phyloP scores from a whole-genome alignment of 2,113 vertebrate genomes.

The Heterotilapia buettikoferi region DNA sequence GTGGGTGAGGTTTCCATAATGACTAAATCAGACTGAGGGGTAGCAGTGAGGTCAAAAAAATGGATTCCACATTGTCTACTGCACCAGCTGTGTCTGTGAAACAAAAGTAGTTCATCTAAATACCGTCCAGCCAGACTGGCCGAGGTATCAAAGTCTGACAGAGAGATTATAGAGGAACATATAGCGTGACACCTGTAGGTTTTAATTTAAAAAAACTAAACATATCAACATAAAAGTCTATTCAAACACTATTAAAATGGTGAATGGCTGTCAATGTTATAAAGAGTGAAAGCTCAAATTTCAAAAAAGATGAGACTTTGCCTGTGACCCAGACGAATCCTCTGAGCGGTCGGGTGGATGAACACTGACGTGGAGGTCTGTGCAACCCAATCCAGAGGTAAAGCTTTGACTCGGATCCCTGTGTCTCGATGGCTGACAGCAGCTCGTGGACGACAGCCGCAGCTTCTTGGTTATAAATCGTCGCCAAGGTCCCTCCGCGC shows the following conservation, averaged over 20 bases:
- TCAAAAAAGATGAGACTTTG: constrained; percentile 28
- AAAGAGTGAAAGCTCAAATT: not conserved
- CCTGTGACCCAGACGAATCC: constrained; percentile 87
- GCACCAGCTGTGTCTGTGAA: constrained; percentile 21
- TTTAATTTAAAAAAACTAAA: fast-evolving
- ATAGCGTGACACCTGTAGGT: not conserved
- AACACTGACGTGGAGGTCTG: constrained; percentile 82
- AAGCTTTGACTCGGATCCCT: constrained; percentile 42
- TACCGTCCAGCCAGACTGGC: constrained; percentile 4
- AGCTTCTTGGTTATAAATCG: constrained; percentile 70
- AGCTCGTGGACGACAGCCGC: constrained; percentile 75
- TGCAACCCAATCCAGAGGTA: constrained; percentile 87
- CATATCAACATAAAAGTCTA: not conserved
- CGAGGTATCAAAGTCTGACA: not conserved
- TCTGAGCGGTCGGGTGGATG: constrained; percentile 73
- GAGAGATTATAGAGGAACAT: not conserved
- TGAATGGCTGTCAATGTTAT: not conserved
- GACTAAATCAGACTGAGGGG: constrained; percentile 35
- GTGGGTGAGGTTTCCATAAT: not conserved
- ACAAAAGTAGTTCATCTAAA: constrained; percentile 38
- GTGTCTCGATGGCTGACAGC: constrained; percentile 57
- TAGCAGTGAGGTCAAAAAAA: constrained; percentile 31
- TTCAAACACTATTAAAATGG: not conserved
- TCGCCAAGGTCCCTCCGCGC: constrained; percentile 81
- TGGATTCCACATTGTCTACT: not conserved